A percentile compares a stretch with the other conserved stretches of the same genome.
These are phyloP conservation scores for Patella ulyssiponensis DNA, from an alignment of 2,888 invertebrate genomes.

Conservation along the genomic window DNA sequence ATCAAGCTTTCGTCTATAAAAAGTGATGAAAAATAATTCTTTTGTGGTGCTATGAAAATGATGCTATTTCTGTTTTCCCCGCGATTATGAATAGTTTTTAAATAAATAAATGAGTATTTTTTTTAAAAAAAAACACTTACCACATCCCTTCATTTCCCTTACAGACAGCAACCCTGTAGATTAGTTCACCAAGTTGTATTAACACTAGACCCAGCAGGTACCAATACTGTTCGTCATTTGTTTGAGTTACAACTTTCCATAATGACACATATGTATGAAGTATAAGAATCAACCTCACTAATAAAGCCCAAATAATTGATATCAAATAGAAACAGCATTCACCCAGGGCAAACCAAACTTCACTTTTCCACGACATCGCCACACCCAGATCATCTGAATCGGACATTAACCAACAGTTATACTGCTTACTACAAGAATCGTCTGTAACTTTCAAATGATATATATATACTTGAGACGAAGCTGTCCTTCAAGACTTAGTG, in stretches of 20 bases:
- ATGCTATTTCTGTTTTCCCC: too few species aligned
- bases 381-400: too few species aligned
- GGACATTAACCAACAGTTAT: too few species aligned
- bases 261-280: constrained; percentile 17
- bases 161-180: constrained; percentile 11
- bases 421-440: too few species aligned
- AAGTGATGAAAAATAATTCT: too few species aligned
- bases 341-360: neutral
- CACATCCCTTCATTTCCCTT: neutral
- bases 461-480: too few species aligned
- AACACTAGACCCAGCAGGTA: constrained; percentile 12
- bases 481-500: too few species aligned
- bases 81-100: too few species aligned
- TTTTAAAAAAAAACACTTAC: neutral
- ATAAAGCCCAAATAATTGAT: constrained; percentile 8
- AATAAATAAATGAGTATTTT: neutral
- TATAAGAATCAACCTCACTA: constrained; percentile 14
- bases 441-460: too few species aligned
- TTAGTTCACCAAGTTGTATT: constrained; percentile 16
- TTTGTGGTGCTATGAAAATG: too few species aligned
- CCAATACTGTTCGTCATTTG: constrained; percentile 13
- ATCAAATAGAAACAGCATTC: neutral
- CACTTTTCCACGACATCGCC: neutral
- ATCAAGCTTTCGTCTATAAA: too few species aligned
- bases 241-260: constrained; percentile 16